Conservation (phyloP, 2,888 invertebrate species). For the Chironomus riparius region DNA sequence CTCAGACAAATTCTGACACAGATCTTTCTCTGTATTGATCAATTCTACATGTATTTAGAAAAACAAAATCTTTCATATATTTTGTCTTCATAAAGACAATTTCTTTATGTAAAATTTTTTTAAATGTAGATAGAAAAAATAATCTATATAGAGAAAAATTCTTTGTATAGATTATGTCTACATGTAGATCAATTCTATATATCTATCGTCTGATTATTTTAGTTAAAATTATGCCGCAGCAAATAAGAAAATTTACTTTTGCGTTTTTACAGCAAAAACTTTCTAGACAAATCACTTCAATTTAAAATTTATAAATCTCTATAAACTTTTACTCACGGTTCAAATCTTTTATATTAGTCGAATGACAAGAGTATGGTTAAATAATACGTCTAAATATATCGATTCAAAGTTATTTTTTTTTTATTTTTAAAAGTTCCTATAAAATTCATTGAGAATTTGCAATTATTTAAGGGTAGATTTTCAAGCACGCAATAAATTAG, state of each 20-base stretch:
- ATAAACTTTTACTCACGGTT: neutral
- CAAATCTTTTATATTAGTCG: neutral
- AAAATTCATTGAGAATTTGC: neutral
- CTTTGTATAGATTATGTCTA: no score
- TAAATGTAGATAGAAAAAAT: no score
- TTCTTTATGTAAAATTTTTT: no score
- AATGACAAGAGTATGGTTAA: neutral
- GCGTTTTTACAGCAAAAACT: neutral
- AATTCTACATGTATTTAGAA: no score
- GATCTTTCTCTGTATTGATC: no score
- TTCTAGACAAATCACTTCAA: neutral
- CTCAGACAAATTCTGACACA: no score
- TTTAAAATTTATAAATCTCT: neutral
- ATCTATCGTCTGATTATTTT: no score
- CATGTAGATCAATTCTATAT: no score
- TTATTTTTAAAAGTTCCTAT: neutral
- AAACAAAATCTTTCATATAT: no score
- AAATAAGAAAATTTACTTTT: neutral
- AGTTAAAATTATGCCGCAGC: no score
- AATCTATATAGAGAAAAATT: no score
- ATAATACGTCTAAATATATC: neutral
- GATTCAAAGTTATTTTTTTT: neutral
- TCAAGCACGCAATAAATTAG: neutral
- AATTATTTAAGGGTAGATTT: neutral
- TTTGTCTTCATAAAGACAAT: no score